Conservation (phyloP, 2,888 invertebrate genomes). For the Zaprionus lineosus region DNA sequence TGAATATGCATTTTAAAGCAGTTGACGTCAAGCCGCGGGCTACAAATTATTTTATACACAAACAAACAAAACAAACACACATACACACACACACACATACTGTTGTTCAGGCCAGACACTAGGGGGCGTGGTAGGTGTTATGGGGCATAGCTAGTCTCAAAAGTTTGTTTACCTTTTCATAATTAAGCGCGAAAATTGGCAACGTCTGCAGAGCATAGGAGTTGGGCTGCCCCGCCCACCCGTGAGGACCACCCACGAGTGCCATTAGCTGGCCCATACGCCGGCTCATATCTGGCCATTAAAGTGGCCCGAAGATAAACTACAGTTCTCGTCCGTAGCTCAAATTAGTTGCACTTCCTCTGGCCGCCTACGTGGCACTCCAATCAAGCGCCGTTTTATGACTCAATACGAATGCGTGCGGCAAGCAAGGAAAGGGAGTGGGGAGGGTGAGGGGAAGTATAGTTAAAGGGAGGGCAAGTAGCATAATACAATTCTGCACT, state of each 20-base stretch:
- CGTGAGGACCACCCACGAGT: slow-evolving; percentile 63
- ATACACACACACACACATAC: slow-evolving; percentile 22
- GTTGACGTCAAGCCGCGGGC: slow-evolving; percentile 60
- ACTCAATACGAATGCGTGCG: slow-evolving; percentile 65
- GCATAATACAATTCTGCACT: slow-evolving; percentile 61
- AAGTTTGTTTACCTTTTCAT: slow-evolving; percentile 62
- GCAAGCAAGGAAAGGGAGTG: no score
- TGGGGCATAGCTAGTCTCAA: slow-evolving; percentile 31
- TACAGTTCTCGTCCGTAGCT: slow-evolving; percentile 55
- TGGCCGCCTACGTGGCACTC: slow-evolving; percentile 60
- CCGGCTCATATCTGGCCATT: slow-evolving; percentile 45
- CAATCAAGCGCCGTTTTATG: slow-evolving; percentile 73
- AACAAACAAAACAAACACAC: slow-evolving; percentile 18
- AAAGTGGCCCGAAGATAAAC: slow-evolving; percentile 65
- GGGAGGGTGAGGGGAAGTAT: neutral
- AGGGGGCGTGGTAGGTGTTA: slow-evolving; percentile 31
- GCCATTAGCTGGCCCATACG: slow-evolving; percentile 60
- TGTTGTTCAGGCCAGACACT: slow-evolving; percentile 61
- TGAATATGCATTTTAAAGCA: slow-evolving; percentile 79
- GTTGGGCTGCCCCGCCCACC: no score
- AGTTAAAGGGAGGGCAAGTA: slow-evolving; percentile 3
- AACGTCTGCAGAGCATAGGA: neutral
- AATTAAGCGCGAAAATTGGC: slow-evolving; percentile 76
- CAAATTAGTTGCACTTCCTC: slow-evolving; percentile 68
- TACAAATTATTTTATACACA: slow-evolving; percentile 64